phyloP scores from a whole-genome alignment of 2,113 vertebrate species.

The Ailuropoda melanoleuca region DNA sequence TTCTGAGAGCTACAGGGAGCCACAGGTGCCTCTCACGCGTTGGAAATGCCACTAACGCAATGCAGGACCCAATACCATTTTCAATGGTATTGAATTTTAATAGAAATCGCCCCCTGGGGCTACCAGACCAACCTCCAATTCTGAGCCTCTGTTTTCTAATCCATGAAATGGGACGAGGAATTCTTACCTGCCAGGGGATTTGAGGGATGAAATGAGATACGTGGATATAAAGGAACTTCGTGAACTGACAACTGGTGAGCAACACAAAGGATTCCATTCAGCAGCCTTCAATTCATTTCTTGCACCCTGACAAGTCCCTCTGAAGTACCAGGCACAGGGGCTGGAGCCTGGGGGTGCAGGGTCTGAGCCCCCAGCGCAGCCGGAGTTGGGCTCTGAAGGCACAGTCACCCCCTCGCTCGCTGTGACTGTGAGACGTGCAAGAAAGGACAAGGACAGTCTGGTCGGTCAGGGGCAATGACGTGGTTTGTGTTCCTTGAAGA shows the following conservation, averaged over 20 bases:
- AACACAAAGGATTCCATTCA: fast-evolving
- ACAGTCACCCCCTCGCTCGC: fast-evolving
- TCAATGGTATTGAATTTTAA: neutral
- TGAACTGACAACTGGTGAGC: neutral
- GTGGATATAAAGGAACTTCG: neutral
- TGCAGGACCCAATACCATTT: neutral
- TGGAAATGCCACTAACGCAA: neutral
- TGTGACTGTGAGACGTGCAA: fast-evolving
- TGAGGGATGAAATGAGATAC: neutral
- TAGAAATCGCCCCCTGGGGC: neutral
- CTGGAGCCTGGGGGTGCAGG: neutral
- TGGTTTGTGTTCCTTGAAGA: too few relatives aligned
- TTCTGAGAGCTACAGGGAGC: fast-evolving
- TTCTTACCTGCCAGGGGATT: neutral
- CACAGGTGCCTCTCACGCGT: fast-evolving
- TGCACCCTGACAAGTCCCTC: fast-evolving
- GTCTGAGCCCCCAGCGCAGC: fast-evolving
- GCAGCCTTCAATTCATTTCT: fast-evolving
- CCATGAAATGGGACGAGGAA: neutral
- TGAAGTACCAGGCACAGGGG: fast-evolving
- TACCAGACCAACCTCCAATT: neutral
- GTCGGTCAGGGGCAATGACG: fast-evolving
- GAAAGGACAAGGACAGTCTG: neutral
- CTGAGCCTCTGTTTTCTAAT: neutral
- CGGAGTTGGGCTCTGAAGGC: neutral